Evolutionary conservation across 2,888 invertebrate species (phyloP).

Genomic region (Phymatocera aterrima): DNA sequence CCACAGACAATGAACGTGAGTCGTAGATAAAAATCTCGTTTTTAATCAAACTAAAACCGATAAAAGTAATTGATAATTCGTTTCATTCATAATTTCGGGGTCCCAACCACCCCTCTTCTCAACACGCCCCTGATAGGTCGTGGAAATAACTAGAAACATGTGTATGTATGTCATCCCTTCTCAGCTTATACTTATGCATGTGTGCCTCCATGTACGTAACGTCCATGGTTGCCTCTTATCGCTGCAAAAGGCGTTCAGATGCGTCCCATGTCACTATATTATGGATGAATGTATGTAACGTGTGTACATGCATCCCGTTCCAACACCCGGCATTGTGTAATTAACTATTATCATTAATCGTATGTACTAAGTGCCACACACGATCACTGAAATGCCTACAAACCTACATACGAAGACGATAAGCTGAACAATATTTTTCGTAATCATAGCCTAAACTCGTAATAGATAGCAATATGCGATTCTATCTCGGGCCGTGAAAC

Average conservation of each 20-base stretch:
- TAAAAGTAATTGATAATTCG: neutral
- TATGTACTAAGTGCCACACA: neutral
- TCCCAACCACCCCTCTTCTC: neutral
- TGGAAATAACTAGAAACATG: neutral
- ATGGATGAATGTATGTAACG: neutral
- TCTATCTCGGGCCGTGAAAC: neutral
- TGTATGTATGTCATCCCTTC: conserved; percentile 16
- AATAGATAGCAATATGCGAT: neutral
- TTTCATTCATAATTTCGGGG: neutral
- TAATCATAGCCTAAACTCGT: neutral
- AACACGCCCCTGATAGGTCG: conserved; percentile 23
- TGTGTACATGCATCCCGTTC: neutral
- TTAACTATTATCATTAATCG: neutral
- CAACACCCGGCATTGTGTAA: neutral
- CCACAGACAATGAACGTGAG: neutral
- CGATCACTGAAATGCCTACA: neutral
- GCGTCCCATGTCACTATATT: no score
- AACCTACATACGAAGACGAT: neutral
- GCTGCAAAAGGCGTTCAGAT: neutral
- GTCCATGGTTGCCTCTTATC: neutral
- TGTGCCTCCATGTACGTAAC: neutral
- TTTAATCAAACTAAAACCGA: no score
- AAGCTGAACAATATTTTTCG: neutral
- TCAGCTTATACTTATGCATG: neutral
- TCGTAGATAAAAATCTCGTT: neutral